Evolutionary conservation across 1,140 invertebrate genomes (phyloP), one percentile per base, ranked within the genome.

Genomic region (Himalopsyche phryganea): DNA sequence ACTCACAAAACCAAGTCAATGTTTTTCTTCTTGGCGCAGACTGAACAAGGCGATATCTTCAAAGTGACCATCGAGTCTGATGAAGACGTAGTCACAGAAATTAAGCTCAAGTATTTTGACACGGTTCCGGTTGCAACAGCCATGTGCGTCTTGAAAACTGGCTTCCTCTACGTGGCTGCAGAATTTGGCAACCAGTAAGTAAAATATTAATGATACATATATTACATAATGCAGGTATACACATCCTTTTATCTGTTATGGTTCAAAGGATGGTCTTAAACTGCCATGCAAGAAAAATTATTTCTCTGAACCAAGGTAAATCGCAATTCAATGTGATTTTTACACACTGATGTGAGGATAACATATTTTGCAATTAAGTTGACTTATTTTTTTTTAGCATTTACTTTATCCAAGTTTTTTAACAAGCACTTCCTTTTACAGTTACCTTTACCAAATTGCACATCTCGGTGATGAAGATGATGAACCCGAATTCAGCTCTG

Each of bases 141-240:
- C 1, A 92, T 99, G 90, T 98, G 95, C 81, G 96, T 99, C 17
- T 74, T 99, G 5, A 98, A 98, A 73, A 98, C 96, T 56, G 98
- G 98, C 3, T 99, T 99, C 71, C 78, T 99, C 0, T 99, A 99
- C 80, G 92, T 98, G 6, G 96, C 96, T 3, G 92, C 93, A 42
- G 98, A 99, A 81, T 99, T 99, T 87, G 98, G 97, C 63, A 99
- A 99, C 78, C 98, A 99, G 92, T 98, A 84, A 91, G 91, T 91
- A 61, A 9, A 3, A 28, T 28, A n/a, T n/a, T n/a, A n/a, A n/a
- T n/a, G n/a, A 44, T 9, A n/a, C 6, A 35, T 7, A 35, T 35
- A 35, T 35, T 44, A 9, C 41, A 10, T 6, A 44, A 50, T 17
- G 49, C 49, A 50, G 35, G 49, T 38, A 14, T 28, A 17, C n/a